Conservation (phyloP, 2,888 invertebrate species). For the Brassicogethes aeneus region DNA sequence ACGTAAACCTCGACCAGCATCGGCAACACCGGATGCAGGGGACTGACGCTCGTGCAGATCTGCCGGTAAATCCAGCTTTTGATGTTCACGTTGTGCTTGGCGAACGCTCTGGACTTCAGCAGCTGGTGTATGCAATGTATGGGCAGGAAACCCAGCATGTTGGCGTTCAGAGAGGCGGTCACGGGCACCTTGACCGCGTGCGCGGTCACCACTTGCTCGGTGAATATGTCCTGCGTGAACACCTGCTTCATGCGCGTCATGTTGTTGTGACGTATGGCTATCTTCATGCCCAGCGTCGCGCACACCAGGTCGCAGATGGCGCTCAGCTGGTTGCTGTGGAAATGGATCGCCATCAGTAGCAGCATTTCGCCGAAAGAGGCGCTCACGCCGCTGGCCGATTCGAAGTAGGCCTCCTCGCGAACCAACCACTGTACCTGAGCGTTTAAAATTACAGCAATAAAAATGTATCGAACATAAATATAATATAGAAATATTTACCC, state of each 20-base stretch:
- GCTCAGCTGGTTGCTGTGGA: conserved; percentile 88
- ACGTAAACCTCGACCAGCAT: conserved; percentile 92
- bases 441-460: no score
- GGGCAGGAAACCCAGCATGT: conserved; percentile 80
- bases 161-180: conserved; percentile 78
- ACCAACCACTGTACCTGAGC: conserved; percentile 75
- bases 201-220: conserved; percentile 91
- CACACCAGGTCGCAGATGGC: conserved; percentile 92
- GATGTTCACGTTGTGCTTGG: conserved; percentile 92
- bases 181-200: conserved; percentile 96
- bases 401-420: conserved; percentile 81
- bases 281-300: conserved; percentile 91
- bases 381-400: conserved; percentile 73
- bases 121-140: conserved; percentile 95
- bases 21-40: conserved; percentile 84
- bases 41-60: conserved; percentile 80
- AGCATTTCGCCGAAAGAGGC: conserved; percentile 95
- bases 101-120: conserved; percentile 86
- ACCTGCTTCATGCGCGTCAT: conserved; percentile 84
- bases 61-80: conserved; percentile 96
- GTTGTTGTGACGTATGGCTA: conserved; percentile 77
- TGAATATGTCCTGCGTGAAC: conserved; percentile 94
- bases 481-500: conserved; percentile 45
- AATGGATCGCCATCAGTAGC: conserved; percentile 91
- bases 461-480: no score